These are phyloP conservation scores for Cuculus canorus DNA, from an alignment of 2,797 vertebrate species.

Conservation along the genomic window DNA sequence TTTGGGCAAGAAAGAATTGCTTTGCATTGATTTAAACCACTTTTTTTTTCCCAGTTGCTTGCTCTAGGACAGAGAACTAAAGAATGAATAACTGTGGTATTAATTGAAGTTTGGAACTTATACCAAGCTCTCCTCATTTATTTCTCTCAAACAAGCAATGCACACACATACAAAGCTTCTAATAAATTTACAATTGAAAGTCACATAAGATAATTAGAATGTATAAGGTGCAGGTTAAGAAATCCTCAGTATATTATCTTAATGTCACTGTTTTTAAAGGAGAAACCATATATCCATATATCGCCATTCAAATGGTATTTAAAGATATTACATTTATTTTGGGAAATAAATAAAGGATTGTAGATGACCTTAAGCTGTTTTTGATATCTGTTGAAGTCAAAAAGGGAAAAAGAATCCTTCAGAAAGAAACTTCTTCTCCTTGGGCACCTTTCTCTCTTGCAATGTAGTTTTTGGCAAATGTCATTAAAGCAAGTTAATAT, in stretches of 20 bases:
- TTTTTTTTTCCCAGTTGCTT: neutral
- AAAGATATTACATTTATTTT: neutral
- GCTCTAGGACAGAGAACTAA: neutral
- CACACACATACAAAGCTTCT: neutral
- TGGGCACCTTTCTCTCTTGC: neutral
- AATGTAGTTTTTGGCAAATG: constrained; percentile 9
- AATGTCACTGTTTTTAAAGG: neutral
- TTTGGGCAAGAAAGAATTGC: constrained; percentile 17
- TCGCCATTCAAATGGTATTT: neutral
- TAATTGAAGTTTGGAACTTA: neutral
- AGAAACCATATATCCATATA: neutral
- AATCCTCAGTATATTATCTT: neutral
- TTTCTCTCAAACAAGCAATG: neutral
- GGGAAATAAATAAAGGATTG: neutral
- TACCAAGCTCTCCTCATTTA: neutral
- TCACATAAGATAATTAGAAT: neutral
- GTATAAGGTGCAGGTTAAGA: neutral
- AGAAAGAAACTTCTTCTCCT: neutral
- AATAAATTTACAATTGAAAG: neutral
- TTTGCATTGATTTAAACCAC: constrained; percentile 25
- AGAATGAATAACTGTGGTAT: neutral
- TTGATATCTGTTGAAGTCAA: neutral
- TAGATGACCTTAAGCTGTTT: neutral
- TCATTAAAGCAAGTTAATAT: neutral
- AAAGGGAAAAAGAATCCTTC: neutral